Conservation (phyloP, 2,113 vertebrate genomes). For the Chinchilla lanigera region DNA sequence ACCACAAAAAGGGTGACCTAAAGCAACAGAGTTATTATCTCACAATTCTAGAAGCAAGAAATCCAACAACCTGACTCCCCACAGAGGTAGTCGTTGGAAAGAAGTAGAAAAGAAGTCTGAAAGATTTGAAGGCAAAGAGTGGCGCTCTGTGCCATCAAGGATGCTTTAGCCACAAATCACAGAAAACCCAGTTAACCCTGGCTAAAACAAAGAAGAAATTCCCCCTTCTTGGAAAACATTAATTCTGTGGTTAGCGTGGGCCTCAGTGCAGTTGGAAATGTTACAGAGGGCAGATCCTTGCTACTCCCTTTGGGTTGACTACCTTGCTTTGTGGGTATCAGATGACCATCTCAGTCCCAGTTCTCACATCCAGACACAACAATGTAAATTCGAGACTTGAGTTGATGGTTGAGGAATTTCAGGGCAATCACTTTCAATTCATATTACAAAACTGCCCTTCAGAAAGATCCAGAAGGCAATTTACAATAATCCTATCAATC, state of each 20-base stretch:
- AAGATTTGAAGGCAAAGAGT: background rate
- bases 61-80: background rate
- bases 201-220: background rate
- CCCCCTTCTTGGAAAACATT: background rate
- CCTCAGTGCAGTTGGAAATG: too few species aligned
- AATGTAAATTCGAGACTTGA: background rate
- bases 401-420: background rate
- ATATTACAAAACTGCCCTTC: background rate
- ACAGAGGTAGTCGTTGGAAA: background rate
- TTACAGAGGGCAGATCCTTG: background rate
- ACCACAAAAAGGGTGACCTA: background rate
- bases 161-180: background rate
- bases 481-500: background rate
- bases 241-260: background rate
- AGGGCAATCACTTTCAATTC: background rate
- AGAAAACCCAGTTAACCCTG: background rate
- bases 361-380: background rate
- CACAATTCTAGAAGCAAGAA: background rate
- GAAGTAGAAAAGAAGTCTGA: background rate
- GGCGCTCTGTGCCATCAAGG: background rate
- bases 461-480: background rate
- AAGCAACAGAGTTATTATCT: background rate
- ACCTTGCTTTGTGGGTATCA: background rate
- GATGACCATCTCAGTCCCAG: background rate
- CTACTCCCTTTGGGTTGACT: background rate